These are phyloP conservation scores for Leucoma salicis DNA, from an alignment of 2,888 invertebrate species.

Conservation along the genomic window DNA sequence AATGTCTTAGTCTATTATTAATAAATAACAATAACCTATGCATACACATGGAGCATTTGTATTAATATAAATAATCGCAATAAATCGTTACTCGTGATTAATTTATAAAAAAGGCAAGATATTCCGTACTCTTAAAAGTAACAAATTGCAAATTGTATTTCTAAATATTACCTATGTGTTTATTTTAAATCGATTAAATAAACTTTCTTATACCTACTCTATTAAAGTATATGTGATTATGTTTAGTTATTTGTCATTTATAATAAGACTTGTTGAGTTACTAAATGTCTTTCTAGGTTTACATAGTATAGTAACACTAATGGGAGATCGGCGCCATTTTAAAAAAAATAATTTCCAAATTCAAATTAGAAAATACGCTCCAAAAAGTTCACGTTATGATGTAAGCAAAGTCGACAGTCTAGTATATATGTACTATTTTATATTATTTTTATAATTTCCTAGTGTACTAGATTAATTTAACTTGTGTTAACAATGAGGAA, in stretches of 20 bases:
- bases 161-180: slow-evolving; percentile 12
- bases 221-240: slow-evolving; percentile 14
- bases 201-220: slow-evolving; percentile 13
- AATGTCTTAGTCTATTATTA: background rate
- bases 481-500: no score
- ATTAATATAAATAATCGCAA: background rate
- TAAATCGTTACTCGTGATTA: background rate
- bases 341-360: no score
- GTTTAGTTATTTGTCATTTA: slow-evolving; percentile 47
- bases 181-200: slow-evolving; percentile 11
- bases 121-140: slow-evolving; percentile 12
- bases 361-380: no score
- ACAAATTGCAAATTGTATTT: slow-evolving; percentile 10
- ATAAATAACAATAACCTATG: background rate
- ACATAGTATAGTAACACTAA: no score
- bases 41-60: background rate
- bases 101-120: slow-evolving; percentile 7
- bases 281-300: no score
- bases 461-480: no score
- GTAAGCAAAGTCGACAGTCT: no score
- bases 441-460: no score
- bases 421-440: background rate
- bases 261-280: slow-evolving; percentile 35
- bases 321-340: no score
- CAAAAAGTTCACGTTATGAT: no score